These are phyloP conservation scores for Schizothorax lantsangensis DNA, from an alignment of 2,797 vertebrate species.

Conservation along the genomic window DNA sequence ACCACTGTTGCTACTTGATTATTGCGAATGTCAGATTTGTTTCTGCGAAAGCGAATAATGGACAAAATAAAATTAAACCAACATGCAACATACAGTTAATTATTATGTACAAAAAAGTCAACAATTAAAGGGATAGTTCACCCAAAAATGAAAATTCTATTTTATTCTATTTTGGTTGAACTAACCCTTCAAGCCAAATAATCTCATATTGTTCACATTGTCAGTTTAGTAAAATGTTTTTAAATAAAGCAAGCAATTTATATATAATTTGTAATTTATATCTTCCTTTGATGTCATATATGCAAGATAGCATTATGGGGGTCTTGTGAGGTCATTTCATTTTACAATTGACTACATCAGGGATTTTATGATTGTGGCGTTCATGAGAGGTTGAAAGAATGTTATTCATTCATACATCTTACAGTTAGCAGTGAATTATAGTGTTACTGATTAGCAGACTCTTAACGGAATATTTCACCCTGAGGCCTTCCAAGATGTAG, in stretches of 20 bases:
- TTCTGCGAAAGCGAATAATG: neutral
- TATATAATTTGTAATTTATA: neutral
- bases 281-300: neutral
- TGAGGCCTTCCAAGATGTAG: neutral
- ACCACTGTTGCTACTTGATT: neutral
- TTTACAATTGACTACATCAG: neutral
- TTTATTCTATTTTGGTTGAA: no score
- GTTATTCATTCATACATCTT: neutral
- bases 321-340: neutral
- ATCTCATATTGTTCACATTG: neutral
- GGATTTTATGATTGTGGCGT: neutral
- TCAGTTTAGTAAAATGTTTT: neutral
- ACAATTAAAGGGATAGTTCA: no score
- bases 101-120: neutral
- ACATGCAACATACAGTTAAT: neutral
- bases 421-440: neutral
- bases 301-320: neutral
- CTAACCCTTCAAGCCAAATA: neutral
- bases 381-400: neutral
- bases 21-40: neutral
- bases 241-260: neutral
- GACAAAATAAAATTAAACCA: neutral
- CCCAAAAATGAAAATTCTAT: no score
- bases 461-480: neutral
- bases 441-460: neutral